Evolutionary conservation across 2,888 invertebrate species (phyloP), one percentile per base, ranked within the genome.

Genomic region (Hirtodrosophila trivittata): DNA sequence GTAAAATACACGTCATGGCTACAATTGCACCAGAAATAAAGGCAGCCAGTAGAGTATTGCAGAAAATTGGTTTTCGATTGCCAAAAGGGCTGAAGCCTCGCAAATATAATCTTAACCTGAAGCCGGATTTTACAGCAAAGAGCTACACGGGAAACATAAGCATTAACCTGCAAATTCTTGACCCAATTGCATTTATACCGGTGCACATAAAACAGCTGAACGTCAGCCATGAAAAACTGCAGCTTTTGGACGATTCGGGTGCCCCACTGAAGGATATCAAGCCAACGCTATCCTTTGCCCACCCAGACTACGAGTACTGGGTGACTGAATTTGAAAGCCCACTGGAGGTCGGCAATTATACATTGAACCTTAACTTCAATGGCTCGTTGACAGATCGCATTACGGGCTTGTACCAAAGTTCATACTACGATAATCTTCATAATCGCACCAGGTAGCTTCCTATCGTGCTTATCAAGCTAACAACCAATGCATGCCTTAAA

Each of bases 371-470:
- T 56, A 91, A 93, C 42, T 96, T 94, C 77, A 91, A 91, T 71
- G 96, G 96, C 0, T 93, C 93, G 51, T 91, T 96, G 75, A 93
- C 93, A 9, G 92, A 93, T 66, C 93, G 94, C 45, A 94, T 95
- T 87, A 94, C 95, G 49, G 96, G 96, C 7, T 92, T 96, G 71
- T 96, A 96, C 89, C 93, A 93, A 69, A 95, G 95, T 62, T 92
- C 92, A 5, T 94, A 96, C 72, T 65, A 78, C 62, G 89, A 91
- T 65, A 81, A 71, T 45, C 66, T 69, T 37, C 77, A 72, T 0
- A 89, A 89, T 55, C 71, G 83, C 55, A 86, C 77, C 58, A 91
- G 91, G 91, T 91, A 89, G 73, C 56, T 16, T 16, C 25, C 16
- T 18, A 42, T 14, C 21, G 32, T 54, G 33, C 12, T 54, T 46